phyloP scores from a whole-genome alignment of 2,888 invertebrate species.

The Tribolium freemani region DNA sequence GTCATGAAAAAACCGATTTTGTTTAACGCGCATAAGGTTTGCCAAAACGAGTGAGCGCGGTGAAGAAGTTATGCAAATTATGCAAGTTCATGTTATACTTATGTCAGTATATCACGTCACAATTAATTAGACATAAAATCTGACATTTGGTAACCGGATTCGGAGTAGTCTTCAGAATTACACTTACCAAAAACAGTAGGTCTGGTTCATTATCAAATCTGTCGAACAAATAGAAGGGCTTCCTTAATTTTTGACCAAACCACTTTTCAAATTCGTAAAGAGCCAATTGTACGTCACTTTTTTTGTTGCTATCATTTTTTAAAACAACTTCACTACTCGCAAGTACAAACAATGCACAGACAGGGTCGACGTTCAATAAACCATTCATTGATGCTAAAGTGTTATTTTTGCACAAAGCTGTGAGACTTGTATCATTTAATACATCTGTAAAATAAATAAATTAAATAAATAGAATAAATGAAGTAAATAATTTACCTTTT shows the following conservation, averaged over 20 bases:
- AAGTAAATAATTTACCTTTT: conserved; percentile 51
- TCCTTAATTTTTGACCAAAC: conserved; percentile 65
- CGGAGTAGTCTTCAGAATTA: too few relatives aligned
- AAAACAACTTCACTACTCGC: conserved; percentile 76
- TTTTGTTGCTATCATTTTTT: conserved; percentile 63
- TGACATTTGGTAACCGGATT: too few relatives aligned
- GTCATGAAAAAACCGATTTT: too few relatives aligned
- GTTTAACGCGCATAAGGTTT: too few relatives aligned
- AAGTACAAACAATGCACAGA: conserved; percentile 72
- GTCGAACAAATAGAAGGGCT: conserved; percentile 73
- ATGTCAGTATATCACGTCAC: too few relatives aligned
- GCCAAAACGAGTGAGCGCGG: too few relatives aligned
- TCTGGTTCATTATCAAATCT: conserved; percentile 71
- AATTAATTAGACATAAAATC: too few relatives aligned
- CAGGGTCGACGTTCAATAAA: conserved; percentile 68
- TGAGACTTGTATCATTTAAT: conserved; percentile 61
- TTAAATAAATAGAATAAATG: conserved; percentile 37
- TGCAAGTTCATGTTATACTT: too few relatives aligned
- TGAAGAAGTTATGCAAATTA: too few relatives aligned
- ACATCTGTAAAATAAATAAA: conserved; percentile 1
- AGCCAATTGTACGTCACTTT: conserved; percentile 55
- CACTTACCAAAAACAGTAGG: conserved; percentile 72
- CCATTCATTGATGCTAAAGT: conserved; percentile 70
- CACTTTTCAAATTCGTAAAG: conserved; percentile 58
- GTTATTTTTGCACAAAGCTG: conserved; percentile 75